Evolutionary conservation across 2,797 vertebrate species (phyloP), one percentile per base, ranked within the genome.

Genomic region (Psittacula echo): DNA sequence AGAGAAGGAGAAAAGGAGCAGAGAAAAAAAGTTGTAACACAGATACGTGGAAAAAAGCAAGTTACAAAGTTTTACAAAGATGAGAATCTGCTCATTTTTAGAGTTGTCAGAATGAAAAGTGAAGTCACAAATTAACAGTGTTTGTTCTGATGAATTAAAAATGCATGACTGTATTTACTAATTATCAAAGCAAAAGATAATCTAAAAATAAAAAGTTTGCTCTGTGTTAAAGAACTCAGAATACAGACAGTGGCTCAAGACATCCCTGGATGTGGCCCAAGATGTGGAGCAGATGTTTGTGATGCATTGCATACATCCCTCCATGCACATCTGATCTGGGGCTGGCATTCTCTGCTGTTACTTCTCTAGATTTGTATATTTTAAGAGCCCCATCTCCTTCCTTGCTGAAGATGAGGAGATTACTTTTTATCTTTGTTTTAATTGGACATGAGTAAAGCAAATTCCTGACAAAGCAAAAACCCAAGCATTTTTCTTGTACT

Each of bases 341-440:
- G 24, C 77, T 94, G 73, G 81, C 84, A 85, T 73, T 14, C 75
- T 64, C 47, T n/a, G 71, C 41, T 94, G 73, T 88, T 91, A 54
- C 64, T 82, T 87, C 23, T 61, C 91, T 94, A 88, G 76, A 81
- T 85, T 95, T 90, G 84, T 95, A 48, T 79, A 78, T 94, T 95
- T 95, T 61, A 79, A 58, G 88, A 92, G n/a, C 29, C 67, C 37
- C 41, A 48, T 42, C 87, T 92, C 42, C 72, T 92, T 85, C 61
- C 60, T 93, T 19, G 9, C 54, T 79, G 83, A 93, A 76, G 71
- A 88, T 65, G 85, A 81, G 58, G 64, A 89, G 44, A 82, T 94
- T 84, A 44, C 11, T 83, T 97, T 94, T 88, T 51, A 22, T 70
- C 74, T 91, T 91, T 95, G 82, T 89, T 96, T 90, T 74, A 89